Base-by-base conservation (phyloP, 2,888 invertebrate species). In the Cylloceria caligata region DNA sequence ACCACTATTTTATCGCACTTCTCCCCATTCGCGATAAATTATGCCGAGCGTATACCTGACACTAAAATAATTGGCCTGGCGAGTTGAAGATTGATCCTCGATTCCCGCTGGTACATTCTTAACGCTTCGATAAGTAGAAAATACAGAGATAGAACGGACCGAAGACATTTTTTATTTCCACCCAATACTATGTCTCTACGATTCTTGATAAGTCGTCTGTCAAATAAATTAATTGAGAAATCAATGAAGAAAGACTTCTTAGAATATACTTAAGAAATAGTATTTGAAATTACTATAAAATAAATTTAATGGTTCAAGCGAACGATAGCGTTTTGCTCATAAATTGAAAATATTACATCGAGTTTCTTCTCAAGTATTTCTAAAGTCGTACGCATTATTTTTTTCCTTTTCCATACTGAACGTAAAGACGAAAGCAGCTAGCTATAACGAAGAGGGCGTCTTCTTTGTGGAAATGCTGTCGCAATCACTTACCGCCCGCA, bases 401-500 rank as follows among this genome's bases (percentile, higher is more conserved):
- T n/a, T 42, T 47, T 5, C 34, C 45, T 47, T 30, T 60, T 72
- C 47, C 30, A 16, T 13, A 34, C 13, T 47, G 57, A 7, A 42
- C 69, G 60, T 24, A 24, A 39, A 36, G 45, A 45, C 9, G 27
- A 60, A 30, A 57, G 42, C 60, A 30, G 30, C n/a, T 45, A 72
- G 45, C 13, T 72, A 60, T 19, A 30, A 60, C 72, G 45, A 24
- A 60, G 45, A 45, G 60, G 72, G 68, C 60, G 47, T 49, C 42
- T 24, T 57, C 73, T 65, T 67, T 39, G 21, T 36, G 72, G 45
- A 60, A 39, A 65, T 80, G 60, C 80, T 74, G 81, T 83, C 86
- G 86, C 84, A 88, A 89, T 88, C 85, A 87, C 88, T 88, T 88
- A 88, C 85, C 84, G 75, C 89, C 89, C 89, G 89, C 87, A 89